A percentile compares a stretch with the other conserved stretches of the same genome.
These are phyloP conservation scores for Eptesicus fuscus DNA, from an alignment of 2,113 vertebrate species.

Conservation along the genomic window DNA sequence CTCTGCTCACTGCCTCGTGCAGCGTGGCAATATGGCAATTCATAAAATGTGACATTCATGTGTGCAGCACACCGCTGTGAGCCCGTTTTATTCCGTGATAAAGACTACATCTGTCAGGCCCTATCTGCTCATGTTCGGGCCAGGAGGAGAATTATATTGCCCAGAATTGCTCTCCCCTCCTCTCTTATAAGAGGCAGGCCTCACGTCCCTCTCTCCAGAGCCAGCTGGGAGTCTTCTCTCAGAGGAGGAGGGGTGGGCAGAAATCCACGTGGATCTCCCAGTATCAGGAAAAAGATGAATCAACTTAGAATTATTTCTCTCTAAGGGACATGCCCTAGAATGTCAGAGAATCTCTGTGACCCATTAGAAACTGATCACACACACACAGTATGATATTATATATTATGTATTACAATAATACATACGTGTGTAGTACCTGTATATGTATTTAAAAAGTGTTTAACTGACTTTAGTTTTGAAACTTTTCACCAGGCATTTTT, in stretches of 20 bases:
- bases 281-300: constrained; percentile 57
- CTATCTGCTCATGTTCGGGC: not conserved
- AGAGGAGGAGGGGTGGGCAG: not conserved
- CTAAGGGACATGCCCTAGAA: constrained; percentile 65
- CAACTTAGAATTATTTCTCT: constrained; percentile 66
- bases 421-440: not conserved
- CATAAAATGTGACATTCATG: constrained; percentile 64
- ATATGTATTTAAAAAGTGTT: constrained; percentile 57
- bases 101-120: constrained; percentile 68
- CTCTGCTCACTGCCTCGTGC: constrained; percentile 55
- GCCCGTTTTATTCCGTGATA: constrained; percentile 58
- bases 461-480: constrained; percentile 81
- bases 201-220: not conserved
- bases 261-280: constrained; percentile 53
- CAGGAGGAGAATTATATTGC: not conserved
- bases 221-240: not conserved
- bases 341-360: constrained; percentile 65
- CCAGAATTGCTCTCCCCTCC: not conserved
- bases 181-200: not conserved
- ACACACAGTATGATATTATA: not conserved
- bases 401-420: not conserved
- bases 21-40: constrained; percentile 25
- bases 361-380: not conserved
- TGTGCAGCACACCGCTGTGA: constrained; percentile 56
- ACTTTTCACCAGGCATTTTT: constrained; percentile 79